A percentile compares a stretch with the other conserved stretches of the same genome.
Evolutionary conservation across 2,888 invertebrate genomes (phyloP).

Genomic region (Napeogenes inachia): DNA sequence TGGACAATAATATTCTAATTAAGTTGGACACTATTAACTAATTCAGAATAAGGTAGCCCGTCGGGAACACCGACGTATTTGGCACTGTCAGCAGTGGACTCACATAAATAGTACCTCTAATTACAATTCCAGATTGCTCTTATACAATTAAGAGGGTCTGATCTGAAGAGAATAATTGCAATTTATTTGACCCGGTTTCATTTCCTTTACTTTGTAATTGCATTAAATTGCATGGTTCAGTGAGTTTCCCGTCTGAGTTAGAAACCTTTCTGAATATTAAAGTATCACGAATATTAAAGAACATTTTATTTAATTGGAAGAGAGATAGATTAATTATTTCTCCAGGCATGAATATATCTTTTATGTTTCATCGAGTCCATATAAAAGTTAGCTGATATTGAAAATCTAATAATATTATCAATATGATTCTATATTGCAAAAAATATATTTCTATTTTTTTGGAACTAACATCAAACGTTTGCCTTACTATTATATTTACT

Average conservation of each 20-base stretch:
- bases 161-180: constrained; percentile 21
- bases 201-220: constrained; percentile 27
- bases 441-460: too few species aligned
- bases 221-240: constrained; percentile 26
- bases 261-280: constrained; percentile 28
- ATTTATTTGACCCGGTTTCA: constrained; percentile 24
- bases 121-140: constrained; percentile 31
- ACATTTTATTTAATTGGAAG: constrained; percentile 2
- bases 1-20: constrained; percentile 36
- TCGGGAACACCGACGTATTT: constrained; percentile 35
- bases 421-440: too few species aligned
- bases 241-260: constrained; percentile 26
- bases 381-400: too few species aligned
- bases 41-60: constrained; percentile 36
- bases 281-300: constrained; percentile 14
- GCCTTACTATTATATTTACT: too few species aligned
- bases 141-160: constrained; percentile 29
- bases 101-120: constrained; percentile 36
- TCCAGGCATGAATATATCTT: neutral
- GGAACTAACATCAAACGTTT: too few species aligned
- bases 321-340: neutral
- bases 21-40: constrained; percentile 36
- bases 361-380: too few species aligned
- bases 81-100: constrained; percentile 33
- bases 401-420: too few species aligned